These are phyloP conservation scores for Gymnogyps californianus DNA, from an alignment of 2,113 vertebrate species.

Conservation along the genomic window DNA sequence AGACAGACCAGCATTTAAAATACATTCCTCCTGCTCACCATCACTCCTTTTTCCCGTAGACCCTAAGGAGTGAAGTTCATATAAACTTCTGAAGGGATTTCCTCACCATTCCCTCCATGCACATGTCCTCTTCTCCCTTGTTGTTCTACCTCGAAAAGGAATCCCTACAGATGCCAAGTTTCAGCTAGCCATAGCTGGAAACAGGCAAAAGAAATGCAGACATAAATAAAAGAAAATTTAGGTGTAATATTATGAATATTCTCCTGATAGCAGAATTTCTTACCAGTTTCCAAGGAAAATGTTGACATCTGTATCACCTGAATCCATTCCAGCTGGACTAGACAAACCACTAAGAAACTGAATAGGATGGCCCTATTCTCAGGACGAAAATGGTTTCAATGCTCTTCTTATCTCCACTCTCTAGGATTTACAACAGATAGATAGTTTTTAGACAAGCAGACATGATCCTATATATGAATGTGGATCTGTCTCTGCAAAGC, in stretches of 20 bases:
- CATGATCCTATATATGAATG: background rate
- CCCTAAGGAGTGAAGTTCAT: background rate
- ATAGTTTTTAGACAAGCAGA: background rate
- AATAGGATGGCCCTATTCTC: background rate
- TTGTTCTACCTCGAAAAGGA: background rate
- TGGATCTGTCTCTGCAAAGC: background rate
- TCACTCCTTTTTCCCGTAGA: background rate
- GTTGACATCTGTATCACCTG: background rate
- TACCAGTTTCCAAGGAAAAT: background rate
- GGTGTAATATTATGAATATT: background rate
- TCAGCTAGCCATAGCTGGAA: background rate
- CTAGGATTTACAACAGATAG: background rate
- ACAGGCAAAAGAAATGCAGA: background rate
- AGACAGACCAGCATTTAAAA: background rate
- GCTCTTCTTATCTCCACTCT: background rate
- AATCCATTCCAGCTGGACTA: background rate
- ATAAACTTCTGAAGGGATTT: background rate
- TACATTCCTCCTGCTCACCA: background rate
- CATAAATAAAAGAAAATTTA: background rate
- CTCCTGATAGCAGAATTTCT: background rate
- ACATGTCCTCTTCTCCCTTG: background rate
- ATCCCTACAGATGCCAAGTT: background rate
- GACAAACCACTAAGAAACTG: background rate
- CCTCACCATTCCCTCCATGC: background rate
- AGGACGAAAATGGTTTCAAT: background rate